Conservation (phyloP, 2,888 invertebrate genomes). For the Ophion slaviceki region DNA sequence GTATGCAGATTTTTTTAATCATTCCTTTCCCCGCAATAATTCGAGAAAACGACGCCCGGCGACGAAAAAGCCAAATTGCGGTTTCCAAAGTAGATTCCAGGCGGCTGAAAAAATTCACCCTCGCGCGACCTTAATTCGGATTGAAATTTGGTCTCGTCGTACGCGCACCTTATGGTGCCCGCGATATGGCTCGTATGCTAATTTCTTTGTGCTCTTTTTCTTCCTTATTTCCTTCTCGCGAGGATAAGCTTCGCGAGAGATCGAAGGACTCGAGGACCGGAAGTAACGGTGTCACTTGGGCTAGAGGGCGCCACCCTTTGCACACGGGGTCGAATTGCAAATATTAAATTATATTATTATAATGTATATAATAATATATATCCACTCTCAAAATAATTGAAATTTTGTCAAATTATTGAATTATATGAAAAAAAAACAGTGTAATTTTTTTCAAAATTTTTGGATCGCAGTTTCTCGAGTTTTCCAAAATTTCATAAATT, state of each 20-base stretch:
- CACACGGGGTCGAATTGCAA: background rate
- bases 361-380: too few relatives aligned
- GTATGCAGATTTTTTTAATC: conserved; percentile 69
- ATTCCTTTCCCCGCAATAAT: conserved; percentile 60
- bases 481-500: too few relatives aligned
- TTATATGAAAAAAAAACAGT: too few relatives aligned
- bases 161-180: background rate
- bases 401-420: too few relatives aligned
- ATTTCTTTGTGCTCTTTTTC: conserved; percentile 19
- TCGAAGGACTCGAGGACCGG: conserved; percentile 2
- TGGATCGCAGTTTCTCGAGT: too few relatives aligned
- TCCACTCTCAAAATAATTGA: too few relatives aligned
- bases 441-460: too few relatives aligned
- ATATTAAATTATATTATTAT: too few relatives aligned
- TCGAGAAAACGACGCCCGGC: conserved; percentile 17
- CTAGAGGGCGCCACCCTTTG: background rate
- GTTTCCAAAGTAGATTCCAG: conserved; percentile 33
- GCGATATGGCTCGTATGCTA: conserved; percentile 6
- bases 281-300: background rate
- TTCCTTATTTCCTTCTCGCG: background rate
- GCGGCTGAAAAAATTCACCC: conserved; percentile 12
- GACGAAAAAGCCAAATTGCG: conserved; percentile 34
- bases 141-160: conserved; percentile 16
- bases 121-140: conserved; percentile 13
- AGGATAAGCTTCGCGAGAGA: background rate